Evolutionary conservation across 2,797 vertebrate species (phyloP).

Genomic region (Phyllotis vaccarum): DNA sequence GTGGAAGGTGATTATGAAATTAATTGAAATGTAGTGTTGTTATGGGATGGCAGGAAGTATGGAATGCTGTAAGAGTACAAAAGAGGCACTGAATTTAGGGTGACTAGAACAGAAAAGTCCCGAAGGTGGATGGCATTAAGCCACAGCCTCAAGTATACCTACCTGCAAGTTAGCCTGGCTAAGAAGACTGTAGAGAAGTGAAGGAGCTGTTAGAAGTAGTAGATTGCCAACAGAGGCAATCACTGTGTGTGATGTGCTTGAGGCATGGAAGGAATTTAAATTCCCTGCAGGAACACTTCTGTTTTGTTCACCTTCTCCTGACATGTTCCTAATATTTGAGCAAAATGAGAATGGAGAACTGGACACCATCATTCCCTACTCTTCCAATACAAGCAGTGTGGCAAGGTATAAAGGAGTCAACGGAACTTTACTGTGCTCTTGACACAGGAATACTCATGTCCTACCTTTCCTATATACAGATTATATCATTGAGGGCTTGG

Average conservation of each 20-base stretch:
- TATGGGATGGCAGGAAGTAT: background rate
- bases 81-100: background rate
- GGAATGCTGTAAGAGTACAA: background rate
- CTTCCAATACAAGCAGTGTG: background rate
- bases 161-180: background rate
- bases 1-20: background rate
- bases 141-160: background rate
- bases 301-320: background rate
- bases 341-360: background rate
- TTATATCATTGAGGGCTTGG: background rate
- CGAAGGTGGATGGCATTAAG: background rate
- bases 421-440: background rate
- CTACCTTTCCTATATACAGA: background rate
- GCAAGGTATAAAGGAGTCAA: background rate
- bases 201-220: background rate
- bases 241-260: background rate
- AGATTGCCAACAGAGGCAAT: background rate
- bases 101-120: background rate
- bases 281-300: background rate
- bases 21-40: background rate
- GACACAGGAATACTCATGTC: constrained; percentile 6
- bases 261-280: background rate
- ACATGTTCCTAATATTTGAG: background rate
- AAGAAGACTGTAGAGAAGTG: background rate
- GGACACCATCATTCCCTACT: background rate